These are phyloP conservation scores for Dicrostonyx torquatus DNA, from an alignment of 2,797 vertebrate genomes.

Conservation along the genomic window DNA sequence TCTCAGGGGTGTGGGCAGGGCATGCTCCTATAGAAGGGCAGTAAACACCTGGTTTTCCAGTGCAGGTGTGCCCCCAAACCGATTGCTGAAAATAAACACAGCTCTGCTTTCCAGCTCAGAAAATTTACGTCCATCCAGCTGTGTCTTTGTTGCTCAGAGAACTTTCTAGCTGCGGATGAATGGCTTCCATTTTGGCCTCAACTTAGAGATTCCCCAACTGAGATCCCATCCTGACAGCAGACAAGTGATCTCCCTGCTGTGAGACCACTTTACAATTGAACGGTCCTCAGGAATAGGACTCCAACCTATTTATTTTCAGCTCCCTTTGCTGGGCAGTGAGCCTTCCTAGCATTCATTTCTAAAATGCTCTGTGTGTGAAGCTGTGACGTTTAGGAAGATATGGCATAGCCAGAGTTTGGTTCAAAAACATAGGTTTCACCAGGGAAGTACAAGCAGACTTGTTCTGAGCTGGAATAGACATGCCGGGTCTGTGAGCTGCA, in stretches of 20 bases:
- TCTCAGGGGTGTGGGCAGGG: background rate
- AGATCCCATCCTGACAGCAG: background rate
- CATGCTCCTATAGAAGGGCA: background rate
- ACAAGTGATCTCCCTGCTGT: rapidly evolving
- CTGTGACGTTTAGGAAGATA: background rate
- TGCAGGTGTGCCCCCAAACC: background rate
- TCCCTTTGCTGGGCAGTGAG: too few species aligned
- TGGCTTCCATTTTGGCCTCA: background rate
- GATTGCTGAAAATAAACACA: rapidly evolving
- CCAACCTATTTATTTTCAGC: rapidly evolving
- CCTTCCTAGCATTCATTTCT: background rate
- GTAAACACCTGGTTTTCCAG: rapidly evolving
- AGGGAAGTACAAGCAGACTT: background rate
- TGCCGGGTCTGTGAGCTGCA: background rate
- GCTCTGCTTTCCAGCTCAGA: rapidly evolving
- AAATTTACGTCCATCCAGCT: rapidly evolving
- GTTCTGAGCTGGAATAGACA: background rate
- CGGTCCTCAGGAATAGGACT: rapidly evolving
- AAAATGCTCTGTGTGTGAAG: background rate
- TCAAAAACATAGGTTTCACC: background rate
- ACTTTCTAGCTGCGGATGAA: background rate
- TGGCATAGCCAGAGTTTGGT: background rate
- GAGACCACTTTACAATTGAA: background rate
- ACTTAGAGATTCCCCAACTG: background rate
- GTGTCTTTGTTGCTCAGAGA: background rate